Conservation (phyloP, 2,113 vertebrate species). For the Nycticebus coucang region DNA sequence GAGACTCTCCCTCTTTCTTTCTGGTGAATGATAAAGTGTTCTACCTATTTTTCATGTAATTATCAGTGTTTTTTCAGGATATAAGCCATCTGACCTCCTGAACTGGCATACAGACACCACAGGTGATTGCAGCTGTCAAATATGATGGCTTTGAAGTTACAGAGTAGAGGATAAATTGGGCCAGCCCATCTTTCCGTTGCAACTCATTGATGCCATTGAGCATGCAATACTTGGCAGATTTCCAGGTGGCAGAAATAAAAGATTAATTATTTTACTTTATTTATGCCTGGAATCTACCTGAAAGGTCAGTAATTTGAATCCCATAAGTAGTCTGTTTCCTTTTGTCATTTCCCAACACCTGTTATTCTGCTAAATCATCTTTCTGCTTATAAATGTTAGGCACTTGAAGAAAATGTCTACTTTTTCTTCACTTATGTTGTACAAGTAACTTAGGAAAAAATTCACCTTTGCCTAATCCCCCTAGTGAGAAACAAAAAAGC, state of each 20-base stretch:
- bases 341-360: conserved; percentile 62
- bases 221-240: conserved; percentile 35
- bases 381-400: conserved; percentile 58
- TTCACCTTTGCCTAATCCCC: background rate
- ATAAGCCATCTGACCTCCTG: background rate
- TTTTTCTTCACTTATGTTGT: background rate
- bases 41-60: background rate
- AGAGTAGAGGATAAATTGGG: background rate
- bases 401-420: background rate
- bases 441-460: conserved; percentile 48
- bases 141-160: background rate
- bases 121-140: background rate
- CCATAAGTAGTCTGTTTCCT: conserved; percentile 69
- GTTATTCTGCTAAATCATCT: background rate
- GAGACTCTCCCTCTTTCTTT: background rate
- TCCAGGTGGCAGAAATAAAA: conserved; percentile 64
- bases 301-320: conserved; percentile 64
- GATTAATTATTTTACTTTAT: conserved; percentile 72
- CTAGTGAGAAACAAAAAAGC: conserved; percentile 14
- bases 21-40: background rate
- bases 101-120: background rate
- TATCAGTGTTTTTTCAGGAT: background rate
- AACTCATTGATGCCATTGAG: conserved; percentile 57
- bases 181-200: background rate
- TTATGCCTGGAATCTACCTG: conserved; percentile 58